Conservation (phyloP, 2,797 vertebrate species). For the Labroides dimidiatus region DNA sequence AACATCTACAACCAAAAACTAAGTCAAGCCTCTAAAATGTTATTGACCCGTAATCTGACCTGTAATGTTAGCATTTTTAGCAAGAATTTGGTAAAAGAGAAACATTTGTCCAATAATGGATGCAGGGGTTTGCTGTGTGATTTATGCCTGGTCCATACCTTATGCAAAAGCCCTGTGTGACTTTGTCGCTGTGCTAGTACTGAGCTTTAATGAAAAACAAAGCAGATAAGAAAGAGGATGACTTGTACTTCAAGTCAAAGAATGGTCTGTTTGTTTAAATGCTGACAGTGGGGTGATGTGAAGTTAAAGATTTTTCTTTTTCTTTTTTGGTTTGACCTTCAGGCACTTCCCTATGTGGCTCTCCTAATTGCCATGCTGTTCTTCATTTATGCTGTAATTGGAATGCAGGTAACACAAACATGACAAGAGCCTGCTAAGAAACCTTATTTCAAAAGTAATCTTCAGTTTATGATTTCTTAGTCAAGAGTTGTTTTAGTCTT, state of each 20-base stretch:
- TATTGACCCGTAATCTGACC: too few species aligned
- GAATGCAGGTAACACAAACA: conserved; percentile 94
- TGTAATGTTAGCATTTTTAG: too few species aligned
- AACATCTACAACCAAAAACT: not conserved
- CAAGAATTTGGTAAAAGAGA: too few species aligned
- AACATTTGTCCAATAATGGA: not conserved
- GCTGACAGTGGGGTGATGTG: not conserved
- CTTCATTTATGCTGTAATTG: conserved; percentile 99
- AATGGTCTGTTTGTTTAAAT: not conserved
- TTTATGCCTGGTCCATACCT: too few species aligned
- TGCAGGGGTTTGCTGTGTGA: too few species aligned
- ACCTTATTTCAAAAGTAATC: not conserved
- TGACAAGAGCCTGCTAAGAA: not conserved
- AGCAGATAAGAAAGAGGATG: too few species aligned
- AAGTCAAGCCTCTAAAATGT: too few species aligned
- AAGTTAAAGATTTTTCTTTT: not conserved
- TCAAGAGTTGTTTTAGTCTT: not conserved
- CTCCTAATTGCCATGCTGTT: conserved; percentile 98
- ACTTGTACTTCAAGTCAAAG: too few species aligned
- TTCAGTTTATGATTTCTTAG: not conserved
- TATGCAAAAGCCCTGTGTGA: too few species aligned
- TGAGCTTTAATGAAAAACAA: too few species aligned
- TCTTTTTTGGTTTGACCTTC: conserved; percentile 19
- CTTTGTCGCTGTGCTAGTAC: too few species aligned
- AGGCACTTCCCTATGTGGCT: conserved; percentile 98